These are phyloP conservation scores for Macaria liturata DNA, from an alignment of 2,888 invertebrate species.

Conservation along the genomic window DNA sequence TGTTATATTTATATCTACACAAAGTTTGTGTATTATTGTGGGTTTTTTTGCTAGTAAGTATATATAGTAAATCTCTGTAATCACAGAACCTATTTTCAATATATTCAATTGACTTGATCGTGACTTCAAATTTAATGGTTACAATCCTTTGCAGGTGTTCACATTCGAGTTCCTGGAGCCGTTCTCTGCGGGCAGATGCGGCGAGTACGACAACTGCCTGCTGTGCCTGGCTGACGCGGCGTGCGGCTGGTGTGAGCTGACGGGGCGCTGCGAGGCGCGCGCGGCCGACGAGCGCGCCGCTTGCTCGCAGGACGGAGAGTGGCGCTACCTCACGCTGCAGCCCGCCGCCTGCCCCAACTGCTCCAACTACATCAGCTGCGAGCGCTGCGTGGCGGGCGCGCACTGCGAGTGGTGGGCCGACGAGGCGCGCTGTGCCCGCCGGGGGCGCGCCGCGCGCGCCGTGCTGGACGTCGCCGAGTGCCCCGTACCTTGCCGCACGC, in stretches of 20 bases:
- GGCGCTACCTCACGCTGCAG: slow-evolving; percentile 92
- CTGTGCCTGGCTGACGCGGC: slow-evolving; percentile 94
- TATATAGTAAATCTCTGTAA: no score
- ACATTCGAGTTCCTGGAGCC: slow-evolving; percentile 96
- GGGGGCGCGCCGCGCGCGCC: slow-evolving; percentile 89
- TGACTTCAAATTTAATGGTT: no score
- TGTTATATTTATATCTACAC: no score
- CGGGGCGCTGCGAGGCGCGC: slow-evolving; percentile 87
- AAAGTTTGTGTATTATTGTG: no score
- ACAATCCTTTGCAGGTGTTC: slow-evolving; percentile 81
- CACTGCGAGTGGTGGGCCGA: slow-evolving; percentile 97
- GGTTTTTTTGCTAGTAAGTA: no score
- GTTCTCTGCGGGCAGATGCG: slow-evolving; percentile 91
- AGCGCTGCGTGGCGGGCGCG: slow-evolving; percentile 90
- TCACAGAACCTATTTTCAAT: no score
- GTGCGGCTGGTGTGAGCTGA: slow-evolving; percentile 96
- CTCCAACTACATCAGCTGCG: slow-evolving; percentile 94
- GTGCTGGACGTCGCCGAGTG: slow-evolving; percentile 86
- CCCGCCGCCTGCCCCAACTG: slow-evolving; percentile 94
- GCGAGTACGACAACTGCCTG: slow-evolving; percentile 91
- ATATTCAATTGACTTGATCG: no score
- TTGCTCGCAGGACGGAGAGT: slow-evolving; percentile 83
- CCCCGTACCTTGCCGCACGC: slow-evolving; percentile 91
- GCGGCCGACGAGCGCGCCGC: slow-evolving; percentile 85
- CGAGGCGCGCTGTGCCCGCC: slow-evolving; percentile 92